Evolutionary conservation across 2,888 invertebrate genomes (phyloP).

Genomic region (Pyrgus malvae): DNA sequence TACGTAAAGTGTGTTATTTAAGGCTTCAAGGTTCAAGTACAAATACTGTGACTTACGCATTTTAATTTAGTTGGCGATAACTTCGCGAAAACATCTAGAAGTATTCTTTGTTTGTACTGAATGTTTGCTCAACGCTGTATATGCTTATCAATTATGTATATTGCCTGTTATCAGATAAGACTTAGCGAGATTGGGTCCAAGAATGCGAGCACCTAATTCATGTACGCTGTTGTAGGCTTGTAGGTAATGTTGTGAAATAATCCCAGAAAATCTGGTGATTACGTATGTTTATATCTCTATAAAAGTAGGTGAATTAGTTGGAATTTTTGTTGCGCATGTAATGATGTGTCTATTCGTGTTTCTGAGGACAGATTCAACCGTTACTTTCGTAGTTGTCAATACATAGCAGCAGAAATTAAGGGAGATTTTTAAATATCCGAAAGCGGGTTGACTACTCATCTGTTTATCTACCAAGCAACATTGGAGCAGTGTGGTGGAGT

Average conservation of each 20-base stretch:
- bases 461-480: no score
- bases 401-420: no score
- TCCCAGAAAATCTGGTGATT: no score
- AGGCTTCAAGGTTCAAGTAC: not conserved
- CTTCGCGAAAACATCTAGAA: not conserved
- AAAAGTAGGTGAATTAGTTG: no score
- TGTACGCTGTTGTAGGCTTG: not conserved
- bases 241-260: no score
- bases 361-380: no score
- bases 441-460: no score
- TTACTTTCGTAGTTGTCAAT: no score
- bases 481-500: no score
- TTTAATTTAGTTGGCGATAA: not conserved
- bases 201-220: not conserved
- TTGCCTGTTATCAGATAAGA: constrained; percentile 30
- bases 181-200: constrained; percentile 13
- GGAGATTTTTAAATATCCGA: no score
- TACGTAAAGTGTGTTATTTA: not conserved
- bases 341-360: no score
- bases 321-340: no score
- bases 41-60: not conserved
- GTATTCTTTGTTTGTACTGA: not conserved
- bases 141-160: constrained; percentile 23
- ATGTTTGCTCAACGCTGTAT: constrained; percentile 2
- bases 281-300: not conserved